Percentiles rank a stretch among this genome's conserved stretches.
Conservation (phyloP, 2,888 invertebrate genomes). For the Eristalinus aeneus region DNA sequence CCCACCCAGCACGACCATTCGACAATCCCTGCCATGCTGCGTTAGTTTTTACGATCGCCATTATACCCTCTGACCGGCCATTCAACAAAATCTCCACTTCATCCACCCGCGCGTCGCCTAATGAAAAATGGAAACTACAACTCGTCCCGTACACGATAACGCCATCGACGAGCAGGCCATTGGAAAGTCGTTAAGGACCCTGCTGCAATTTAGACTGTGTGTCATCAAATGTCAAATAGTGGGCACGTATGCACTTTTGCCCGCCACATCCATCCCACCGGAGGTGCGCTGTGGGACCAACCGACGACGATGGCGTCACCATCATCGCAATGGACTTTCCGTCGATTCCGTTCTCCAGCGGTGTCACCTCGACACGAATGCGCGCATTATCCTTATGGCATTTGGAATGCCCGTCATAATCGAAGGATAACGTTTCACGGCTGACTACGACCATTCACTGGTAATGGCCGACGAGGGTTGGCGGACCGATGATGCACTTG, state of each 20-base stretch:
- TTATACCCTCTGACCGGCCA: background rate
- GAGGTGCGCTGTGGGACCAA: background rate
- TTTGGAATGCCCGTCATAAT: constrained; percentile 47
- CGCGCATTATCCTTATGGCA: constrained; percentile 34
- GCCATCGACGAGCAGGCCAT: constrained; percentile 29
- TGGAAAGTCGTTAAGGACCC: constrained; percentile 59
- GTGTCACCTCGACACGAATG: background rate
- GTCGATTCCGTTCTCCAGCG: background rate
- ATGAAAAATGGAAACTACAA: constrained; percentile 50
- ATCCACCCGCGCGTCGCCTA: constrained; percentile 6
- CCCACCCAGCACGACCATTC: background rate
- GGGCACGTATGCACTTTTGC: constrained; percentile 47
- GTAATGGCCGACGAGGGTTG: background rate
- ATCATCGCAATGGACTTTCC: background rate
- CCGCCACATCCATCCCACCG: background rate
- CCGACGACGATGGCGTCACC: background rate
- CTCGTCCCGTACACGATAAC: constrained; percentile 33
- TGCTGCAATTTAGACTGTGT: constrained; percentile 45
- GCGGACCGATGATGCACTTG: constrained; percentile 41
- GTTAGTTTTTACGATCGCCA: background rate
- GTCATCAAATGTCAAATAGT: constrained; percentile 55
- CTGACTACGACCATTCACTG: constrained; percentile 26
- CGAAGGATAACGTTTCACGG: constrained; percentile 55
- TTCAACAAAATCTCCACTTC: background rate
- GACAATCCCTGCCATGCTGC: background rate